Base-by-base conservation (phyloP, 1,140 invertebrate genomes). In the Condylostylus longicornis region DNA sequence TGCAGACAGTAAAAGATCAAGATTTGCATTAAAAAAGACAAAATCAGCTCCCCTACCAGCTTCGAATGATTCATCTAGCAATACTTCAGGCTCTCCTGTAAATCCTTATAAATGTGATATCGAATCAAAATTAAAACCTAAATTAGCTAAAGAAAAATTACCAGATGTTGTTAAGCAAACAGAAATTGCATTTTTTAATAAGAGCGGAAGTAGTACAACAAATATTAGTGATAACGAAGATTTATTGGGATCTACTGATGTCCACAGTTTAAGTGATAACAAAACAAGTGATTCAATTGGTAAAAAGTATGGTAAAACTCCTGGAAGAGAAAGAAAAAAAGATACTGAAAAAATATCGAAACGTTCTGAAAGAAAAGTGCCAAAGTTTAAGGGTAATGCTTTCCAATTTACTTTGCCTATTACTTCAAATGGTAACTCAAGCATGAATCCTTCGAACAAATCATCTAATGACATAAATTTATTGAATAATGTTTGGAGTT, bases 401-500 rank as follows among this genome's bases (percentile, higher is more conserved):
- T 30, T 36, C 28, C 20, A 36, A 13, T 32, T 29, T 23, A 9
- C 25, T 7, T 30, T 27, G 18, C 33, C 32, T 12, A 13, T 35
- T 30, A 3, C 13, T 33, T 9, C 33, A 34, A 33, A 34, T 43
- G 27, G 40, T 33, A 25, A 23, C 41, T 6, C 35, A 39, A 14
- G 28, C 45, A 15, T 33, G 50, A 6, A 45, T 48, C 9, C 42
- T 5, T 32, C 12, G 18, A 29, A 12, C n/a, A n/a, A n/a, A 9
- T 29, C 25, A 20, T 20, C 28, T 13, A 17, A 15, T 17, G 18
- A 15, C 3, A 13, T 34, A 12, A 14, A 42, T 46, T 28, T 39
- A 40, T 14, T 56, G 46, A 33, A 61, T 52, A 40, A 56, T 58
- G 10, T 58, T 25, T 70, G 70, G 69, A 59, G 63, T 30, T 64